Conservation (phyloP, 2,888 invertebrate species). For the Melanophora roralis region DNA sequence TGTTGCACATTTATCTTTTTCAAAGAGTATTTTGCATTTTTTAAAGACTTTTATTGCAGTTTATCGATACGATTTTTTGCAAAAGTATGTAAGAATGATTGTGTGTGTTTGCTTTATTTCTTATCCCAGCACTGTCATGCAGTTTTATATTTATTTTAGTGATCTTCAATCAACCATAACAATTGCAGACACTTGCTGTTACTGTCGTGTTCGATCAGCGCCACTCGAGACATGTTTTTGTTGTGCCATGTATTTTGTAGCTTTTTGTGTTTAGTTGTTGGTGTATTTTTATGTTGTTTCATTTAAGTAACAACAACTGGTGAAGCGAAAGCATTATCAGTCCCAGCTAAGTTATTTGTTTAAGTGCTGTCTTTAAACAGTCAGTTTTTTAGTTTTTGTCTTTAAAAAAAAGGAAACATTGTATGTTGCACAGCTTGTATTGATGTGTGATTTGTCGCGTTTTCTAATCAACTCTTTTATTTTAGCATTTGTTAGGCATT, state of each 20-base stretch:
- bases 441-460: conserved; percentile 62
- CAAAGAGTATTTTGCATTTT: conserved; percentile 48
- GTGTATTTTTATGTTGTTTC: not conserved
- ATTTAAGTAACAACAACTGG: not conserved
- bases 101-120: conserved; percentile 10
- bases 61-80: conserved; percentile 42
- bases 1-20: conserved; percentile 48
- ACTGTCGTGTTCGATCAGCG: conserved; percentile 63
- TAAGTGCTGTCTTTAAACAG: conserved; percentile 4
- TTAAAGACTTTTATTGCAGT: conserved; percentile 56
- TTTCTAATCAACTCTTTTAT: conserved; percentile 46
- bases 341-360: not conserved
- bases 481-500: conserved; percentile 44
- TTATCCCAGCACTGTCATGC: conserved; percentile 45
- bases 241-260: conserved; percentile 28
- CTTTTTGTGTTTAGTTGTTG: conserved; percentile 11
- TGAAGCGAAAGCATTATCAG: not conserved
- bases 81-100: not conserved
- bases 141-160: conserved; percentile 62
- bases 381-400: conserved; percentile 37
- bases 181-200: conserved; percentile 68
- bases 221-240: conserved; percentile 55
- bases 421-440: conserved; percentile 52
- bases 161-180: conserved; percentile 70
- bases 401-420: conserved; percentile 25